phyloP scores from a whole-genome alignment of 2,797 vertebrate species.

The Rousettus madagascariensis region DNA sequence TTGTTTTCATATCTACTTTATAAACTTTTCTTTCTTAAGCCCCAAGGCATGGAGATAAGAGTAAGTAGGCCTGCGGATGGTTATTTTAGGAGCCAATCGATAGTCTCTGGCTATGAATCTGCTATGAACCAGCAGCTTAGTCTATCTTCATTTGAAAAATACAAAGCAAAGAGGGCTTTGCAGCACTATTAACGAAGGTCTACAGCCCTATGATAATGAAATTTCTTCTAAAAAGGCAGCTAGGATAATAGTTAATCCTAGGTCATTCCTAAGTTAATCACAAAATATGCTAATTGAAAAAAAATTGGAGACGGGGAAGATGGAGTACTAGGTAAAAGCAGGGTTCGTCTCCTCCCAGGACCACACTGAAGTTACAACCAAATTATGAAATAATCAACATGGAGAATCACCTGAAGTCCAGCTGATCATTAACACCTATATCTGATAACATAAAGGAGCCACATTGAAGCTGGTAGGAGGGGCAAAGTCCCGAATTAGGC shows the following conservation, averaged over 20 bases:
- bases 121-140: neutral
- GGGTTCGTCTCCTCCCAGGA: no score
- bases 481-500: no score
- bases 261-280: neutral
- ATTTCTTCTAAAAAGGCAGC: neutral
- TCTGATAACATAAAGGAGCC: no score
- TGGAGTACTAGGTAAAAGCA: no score
- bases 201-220: neutral
- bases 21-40: conserved; percentile 19
- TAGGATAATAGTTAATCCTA: neutral
- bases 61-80: neutral
- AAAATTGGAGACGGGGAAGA: no score
- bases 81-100: neutral
- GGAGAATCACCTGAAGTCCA: no score
- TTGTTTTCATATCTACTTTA: conserved; percentile 18
- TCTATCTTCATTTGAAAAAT: conserved; percentile 18
- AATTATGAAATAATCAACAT: no score
- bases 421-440: no score
- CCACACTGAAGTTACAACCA: no score
- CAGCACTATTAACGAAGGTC: neutral
- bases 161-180: conserved; percentile 35
- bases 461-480: no score
- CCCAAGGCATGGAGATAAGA: neutral
- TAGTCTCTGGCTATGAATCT: neutral
- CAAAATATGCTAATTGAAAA: conserved; percentile 19